Evolutionary conservation across 2,888 invertebrate species (phyloP).

Genomic region (Dynastes maya): DNA sequence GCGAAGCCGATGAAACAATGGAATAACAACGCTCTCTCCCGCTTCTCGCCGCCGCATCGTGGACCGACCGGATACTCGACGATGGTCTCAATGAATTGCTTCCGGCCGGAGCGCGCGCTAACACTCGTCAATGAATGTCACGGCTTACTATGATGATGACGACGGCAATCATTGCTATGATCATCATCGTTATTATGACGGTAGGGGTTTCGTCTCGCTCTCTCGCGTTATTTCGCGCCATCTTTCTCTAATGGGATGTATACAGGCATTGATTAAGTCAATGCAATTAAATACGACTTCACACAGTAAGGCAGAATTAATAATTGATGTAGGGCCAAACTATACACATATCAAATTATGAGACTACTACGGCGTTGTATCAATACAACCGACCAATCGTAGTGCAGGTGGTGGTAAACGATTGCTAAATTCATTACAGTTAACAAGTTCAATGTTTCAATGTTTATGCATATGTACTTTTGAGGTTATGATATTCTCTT

Average conservation of each 20-base stretch:
- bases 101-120: conserved; percentile 53
- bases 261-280: background rate
- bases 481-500: no score
- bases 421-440: no score
- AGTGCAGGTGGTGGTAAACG: no score
- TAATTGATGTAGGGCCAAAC: background rate
- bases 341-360: no score
- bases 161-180: conserved; percentile 21
- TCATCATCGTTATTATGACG: conserved; percentile 49
- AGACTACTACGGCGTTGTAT: no score
- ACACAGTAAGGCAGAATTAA: background rate
- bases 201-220: conserved; percentile 9
- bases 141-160: conserved; percentile 40
- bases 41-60: conserved; percentile 47
- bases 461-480: no score
- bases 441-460: no score
- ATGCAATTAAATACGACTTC: no score
- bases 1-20: conserved; percentile 47
- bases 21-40: conserved; percentile 54
- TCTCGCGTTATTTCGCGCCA: background rate
- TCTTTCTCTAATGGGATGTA: background rate
- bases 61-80: conserved; percentile 60
- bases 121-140: conserved; percentile 43
- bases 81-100: conserved; percentile 60
- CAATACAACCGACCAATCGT: no score